Evolutionary conservation across 1,140 invertebrate species (phyloP), one percentile per base, ranked within the genome.

Genomic region (Drosophila sp.): DNA sequence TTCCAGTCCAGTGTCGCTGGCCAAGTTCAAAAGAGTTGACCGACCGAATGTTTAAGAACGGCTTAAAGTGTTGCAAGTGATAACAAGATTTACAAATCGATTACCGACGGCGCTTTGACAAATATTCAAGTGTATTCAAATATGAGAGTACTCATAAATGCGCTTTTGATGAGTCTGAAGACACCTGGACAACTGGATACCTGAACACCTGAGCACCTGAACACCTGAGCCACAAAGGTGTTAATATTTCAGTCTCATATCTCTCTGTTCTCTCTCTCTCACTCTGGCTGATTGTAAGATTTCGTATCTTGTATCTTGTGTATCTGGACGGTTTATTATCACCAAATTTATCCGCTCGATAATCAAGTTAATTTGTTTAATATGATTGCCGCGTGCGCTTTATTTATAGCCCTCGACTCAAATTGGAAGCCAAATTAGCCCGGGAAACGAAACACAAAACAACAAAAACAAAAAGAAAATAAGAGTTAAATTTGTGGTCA

Each of bases 21-120:
- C 14, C 41, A 51, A 78, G 80, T 82, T 82, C 80, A 82, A 82
- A 82, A 71, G 77, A 84, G 61, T 56, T 63, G 34, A 65, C 66
- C 74, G 72, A 72, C 76, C 61, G 50, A 27, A 40, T 87, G 75
- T 86, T 86, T 87, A 76, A 73, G 80, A 76, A 79, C 57, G 76
- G 82, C 82, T 86, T 82, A 70, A 82, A 76, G 67, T 45, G 45
- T 29, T 48, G 72, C 53, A 58, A 65, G 70, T 89, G 84, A 89
- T 89, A 89, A 89, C 77, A 74, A 89, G 80, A 86, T 90, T 90
- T 90, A 89, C 84, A 89, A 89, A 89, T 89, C 84, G 84, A 89
- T 89, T 80, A 51, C 72, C 74, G 74, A 79, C 76, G 69, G 73
- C 76, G 76, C 82, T 75, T 78, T 67, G 69, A 59, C 73, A 89